These are phyloP conservation scores for Hirtodrosophila trivittata DNA, from an alignment of 2,888 invertebrate species.

Conservation along the genomic window DNA sequence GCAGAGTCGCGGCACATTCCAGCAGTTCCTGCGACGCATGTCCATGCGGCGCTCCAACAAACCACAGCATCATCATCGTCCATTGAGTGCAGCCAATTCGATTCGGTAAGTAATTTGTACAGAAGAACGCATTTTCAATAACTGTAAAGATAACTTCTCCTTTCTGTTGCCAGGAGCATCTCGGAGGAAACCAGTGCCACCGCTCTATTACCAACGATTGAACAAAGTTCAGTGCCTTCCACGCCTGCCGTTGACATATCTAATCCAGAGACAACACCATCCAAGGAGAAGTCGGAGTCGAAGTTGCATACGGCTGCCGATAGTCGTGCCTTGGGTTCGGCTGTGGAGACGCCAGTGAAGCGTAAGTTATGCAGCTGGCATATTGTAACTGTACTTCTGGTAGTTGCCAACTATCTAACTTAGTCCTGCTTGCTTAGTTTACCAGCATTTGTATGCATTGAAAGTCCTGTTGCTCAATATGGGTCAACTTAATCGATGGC, in stretches of 20 bases:
- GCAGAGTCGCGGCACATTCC: conserved; percentile 77
- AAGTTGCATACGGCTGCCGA: conserved; percentile 22
- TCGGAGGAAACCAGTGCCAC: conserved; percentile 73
- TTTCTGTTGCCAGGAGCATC: conserved; percentile 66
- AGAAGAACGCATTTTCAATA: conserved; percentile 5
- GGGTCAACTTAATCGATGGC: conserved; percentile 60
- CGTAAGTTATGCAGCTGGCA: conserved; percentile 64
- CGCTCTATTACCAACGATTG: conserved; percentile 66
- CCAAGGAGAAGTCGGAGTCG: conserved; percentile 51
- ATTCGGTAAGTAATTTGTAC: conserved; percentile 79
- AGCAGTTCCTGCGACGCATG: conserved; percentile 83
- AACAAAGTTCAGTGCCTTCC: conserved; percentile 60
- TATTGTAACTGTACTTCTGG: conserved; percentile 42
- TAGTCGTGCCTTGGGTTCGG: conserved; percentile 1
- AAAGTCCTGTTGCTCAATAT: conserved; percentile 42
- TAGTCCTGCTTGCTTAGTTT: conserved; percentile 23
- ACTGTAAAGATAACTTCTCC: not conserved
- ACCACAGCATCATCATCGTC: conserved; percentile 71
- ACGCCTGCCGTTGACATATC: conserved; percentile 46
- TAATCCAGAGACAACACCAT: conserved; percentile 42
- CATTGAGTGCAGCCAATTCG: conserved; percentile 81
- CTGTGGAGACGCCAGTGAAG: conserved; percentile 48
- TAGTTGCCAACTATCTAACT: conserved; percentile 41
- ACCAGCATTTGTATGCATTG: conserved; percentile 56
- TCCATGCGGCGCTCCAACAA: conserved; percentile 82